Base-by-base conservation (phyloP, 2,888 invertebrate genomes). In the Drosophila kokeensis region DNA sequence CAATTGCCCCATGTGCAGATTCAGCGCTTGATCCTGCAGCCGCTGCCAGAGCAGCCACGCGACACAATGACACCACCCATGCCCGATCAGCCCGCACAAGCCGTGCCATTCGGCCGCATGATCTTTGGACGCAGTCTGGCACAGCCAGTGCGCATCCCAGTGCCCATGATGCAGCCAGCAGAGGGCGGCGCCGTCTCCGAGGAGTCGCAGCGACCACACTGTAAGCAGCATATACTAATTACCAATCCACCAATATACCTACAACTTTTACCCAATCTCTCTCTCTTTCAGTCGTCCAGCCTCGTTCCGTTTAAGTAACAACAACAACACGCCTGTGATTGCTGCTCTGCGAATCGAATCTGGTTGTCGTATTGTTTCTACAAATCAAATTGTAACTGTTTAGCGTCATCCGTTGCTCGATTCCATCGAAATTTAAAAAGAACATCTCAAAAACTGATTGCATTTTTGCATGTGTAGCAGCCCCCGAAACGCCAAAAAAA, bases 201-300 rank as follows among this genome's bases (percentile, higher is more conserved):
- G 30, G 93, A 93, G 76, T 87, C 92, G 68, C 94, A 95, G 92
- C 95, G 96, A 93, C 96, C 96, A 74, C 97, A 97, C 90, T 96
- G 97, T 97, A 92, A 95, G 96, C 95, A 45, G 3, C 57, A 0
- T 7, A 18, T 13, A 63, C 10, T 2, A 15, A 11, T 15, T 7
- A 3, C 1, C 18, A n/a, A 36, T 7, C 4, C 2, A 21, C 13
- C 32, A 45, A 8, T 36, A 52, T 4, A 50, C 4, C 57, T 34
- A 24, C 59, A n/a, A 10, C 18, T 64, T 30, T 27, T 32, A 49
- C 38, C 55, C 21, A 63, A 32, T 55, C 49, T 59, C 53, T 59
- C 36, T 77, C 69, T n/a, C 87, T 94, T 94, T 49, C 94, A 97
- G 97, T 95, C 92, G 96, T 97, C 91, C 97, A 97, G 92, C 97